A percentile compares a stretch with the other conserved stretches of the same genome.
Conservation (phyloP, 2,113 vertebrate species). For the Baryphthengus martii region DNA sequence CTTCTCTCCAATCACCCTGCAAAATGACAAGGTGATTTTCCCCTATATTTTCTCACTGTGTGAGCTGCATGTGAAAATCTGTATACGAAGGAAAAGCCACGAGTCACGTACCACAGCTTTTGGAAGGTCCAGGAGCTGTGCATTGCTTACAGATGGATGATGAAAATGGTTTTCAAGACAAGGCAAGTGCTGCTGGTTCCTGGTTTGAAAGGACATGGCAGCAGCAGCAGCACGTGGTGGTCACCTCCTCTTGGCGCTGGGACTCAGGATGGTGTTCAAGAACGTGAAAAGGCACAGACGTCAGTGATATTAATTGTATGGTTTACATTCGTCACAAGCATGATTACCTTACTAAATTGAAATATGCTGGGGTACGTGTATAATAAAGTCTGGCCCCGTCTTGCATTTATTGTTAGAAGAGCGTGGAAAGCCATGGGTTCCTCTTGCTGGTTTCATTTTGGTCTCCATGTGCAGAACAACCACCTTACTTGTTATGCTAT, state of each 20-base stretch:
- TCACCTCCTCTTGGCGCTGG: background rate
- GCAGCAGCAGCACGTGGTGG: background rate
- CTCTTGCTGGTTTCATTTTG: background rate
- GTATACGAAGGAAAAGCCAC: background rate
- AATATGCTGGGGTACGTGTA: background rate
- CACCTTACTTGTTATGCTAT: background rate
- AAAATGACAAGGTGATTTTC: background rate
- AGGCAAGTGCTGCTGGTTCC: background rate
- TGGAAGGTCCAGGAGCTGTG: background rate
- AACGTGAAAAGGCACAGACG: accelerated
- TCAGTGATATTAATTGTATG: background rate
- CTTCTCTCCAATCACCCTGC: background rate
- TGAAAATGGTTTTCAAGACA: background rate
- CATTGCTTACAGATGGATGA: background rate
- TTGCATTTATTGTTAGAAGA: background rate
- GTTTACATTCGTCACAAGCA: background rate
- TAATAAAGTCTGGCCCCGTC: no score
- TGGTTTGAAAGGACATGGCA: background rate
- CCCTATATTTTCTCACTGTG: background rate
- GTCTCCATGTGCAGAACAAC: background rate
- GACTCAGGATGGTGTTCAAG: background rate
- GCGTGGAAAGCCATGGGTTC: background rate
- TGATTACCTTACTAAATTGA: background rate
- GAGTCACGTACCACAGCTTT: accelerated
- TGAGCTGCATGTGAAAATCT: background rate